A percentile compares a stretch with the other conserved stretches of the same genome.
phyloP scores from a whole-genome alignment of 2,113 vertebrate genomes.

The Recurvirostra avosetta region DNA sequence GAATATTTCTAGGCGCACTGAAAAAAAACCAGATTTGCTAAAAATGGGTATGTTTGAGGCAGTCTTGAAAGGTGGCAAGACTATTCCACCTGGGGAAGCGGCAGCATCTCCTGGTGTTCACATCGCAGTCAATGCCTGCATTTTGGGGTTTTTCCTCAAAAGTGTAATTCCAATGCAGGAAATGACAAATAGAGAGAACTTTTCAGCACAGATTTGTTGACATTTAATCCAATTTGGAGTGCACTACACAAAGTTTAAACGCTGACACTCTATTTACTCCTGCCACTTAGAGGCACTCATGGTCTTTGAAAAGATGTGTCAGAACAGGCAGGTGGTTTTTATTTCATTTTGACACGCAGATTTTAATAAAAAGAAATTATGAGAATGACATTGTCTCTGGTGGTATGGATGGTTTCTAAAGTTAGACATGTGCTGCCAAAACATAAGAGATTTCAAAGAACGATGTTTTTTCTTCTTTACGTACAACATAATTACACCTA shows the following conservation, averaged over 20 bases:
- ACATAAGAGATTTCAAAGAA: slow-evolving; percentile 41
- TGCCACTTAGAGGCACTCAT: slow-evolving; percentile 36
- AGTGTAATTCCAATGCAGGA: background rate
- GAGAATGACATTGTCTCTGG: slow-evolving; percentile 36
- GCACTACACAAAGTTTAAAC: background rate
- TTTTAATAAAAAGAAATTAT: slow-evolving; percentile 42
- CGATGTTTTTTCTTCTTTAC: background rate
- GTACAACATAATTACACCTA: background rate
- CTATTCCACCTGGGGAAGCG: background rate
- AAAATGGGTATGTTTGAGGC: background rate
- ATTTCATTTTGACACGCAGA: slow-evolving; percentile 26
- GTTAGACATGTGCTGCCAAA: slow-evolving; percentile 49
- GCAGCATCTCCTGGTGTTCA: background rate
- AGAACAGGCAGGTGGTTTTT: slow-evolving; percentile 38
- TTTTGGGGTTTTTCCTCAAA: background rate
- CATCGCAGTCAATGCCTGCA: background rate
- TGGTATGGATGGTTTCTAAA: slow-evolving; percentile 22
- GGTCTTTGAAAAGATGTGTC: background rate
- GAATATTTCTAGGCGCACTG: background rate
- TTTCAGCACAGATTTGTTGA: background rate
- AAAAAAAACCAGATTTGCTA: background rate
- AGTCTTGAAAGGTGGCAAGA: background rate
- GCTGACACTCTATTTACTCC: background rate
- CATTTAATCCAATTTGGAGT: background rate
- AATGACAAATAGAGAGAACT: background rate